A percentile compares a stretch with the other conserved stretches of the same genome.
phyloP scores from a whole-genome alignment of 2,797 vertebrate species.

The Melanotaenia pygmaea region DNA sequence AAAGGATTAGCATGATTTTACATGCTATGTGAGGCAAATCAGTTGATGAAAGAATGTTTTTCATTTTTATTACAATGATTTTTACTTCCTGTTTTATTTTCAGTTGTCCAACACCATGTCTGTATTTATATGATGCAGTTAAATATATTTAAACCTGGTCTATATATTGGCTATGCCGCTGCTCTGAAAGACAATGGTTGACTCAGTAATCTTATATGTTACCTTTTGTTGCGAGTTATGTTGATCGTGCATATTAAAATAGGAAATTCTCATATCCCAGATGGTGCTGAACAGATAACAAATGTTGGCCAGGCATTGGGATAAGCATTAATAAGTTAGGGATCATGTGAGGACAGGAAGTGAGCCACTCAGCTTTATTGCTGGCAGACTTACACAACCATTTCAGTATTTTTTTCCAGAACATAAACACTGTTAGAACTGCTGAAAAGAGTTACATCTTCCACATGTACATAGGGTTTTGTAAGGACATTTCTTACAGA shows the following conservation, averaged over 20 bases:
- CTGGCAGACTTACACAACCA: background rate
- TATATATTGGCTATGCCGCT: background rate
- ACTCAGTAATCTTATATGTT: background rate
- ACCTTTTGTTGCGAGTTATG: background rate
- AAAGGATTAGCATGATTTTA: background rate
- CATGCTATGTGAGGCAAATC: background rate
- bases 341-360: conserved; percentile 4
- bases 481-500: conserved; percentile 5
- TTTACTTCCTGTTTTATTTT: background rate
- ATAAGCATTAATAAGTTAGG: conserved; percentile 1
- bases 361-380: conserved; percentile 7
- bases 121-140: background rate
- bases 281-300: conserved; percentile 3
- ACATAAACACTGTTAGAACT: background rate
- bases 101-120: background rate
- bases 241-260: background rate
- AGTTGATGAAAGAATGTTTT: background rate
- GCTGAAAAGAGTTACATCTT: background rate
- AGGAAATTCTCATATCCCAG: background rate
- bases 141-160: background rate
- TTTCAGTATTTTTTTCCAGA: conserved; percentile 3
- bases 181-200: background rate
- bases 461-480: background rate
- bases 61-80: no score
- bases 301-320: background rate